Conservation (phyloP, 2,888 invertebrate genomes). For the Gonocerus acuteangulatus region DNA sequence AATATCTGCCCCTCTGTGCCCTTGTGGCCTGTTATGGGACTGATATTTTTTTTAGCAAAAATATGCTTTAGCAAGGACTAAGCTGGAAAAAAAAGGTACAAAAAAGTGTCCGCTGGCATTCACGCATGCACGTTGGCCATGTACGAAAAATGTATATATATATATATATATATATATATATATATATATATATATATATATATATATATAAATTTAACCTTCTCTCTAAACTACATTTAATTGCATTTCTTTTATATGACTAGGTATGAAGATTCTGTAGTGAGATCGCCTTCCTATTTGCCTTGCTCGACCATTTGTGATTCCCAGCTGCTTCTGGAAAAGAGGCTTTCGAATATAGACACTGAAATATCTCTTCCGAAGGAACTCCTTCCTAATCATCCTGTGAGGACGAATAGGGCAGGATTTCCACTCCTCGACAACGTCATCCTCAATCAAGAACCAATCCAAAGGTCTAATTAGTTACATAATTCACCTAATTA, state of each 20-base stretch:
- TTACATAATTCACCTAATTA: neutral
- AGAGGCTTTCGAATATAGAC: slow-evolving; percentile 62
- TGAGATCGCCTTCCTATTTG: slow-evolving; percentile 66
- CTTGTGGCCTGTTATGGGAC: too few relatives aligned
- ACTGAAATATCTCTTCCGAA: slow-evolving; percentile 75
- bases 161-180: too few relatives aligned
- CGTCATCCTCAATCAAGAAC: slow-evolving; percentile 62
- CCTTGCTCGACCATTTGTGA: slow-evolving; percentile 60
- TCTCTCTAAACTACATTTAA: too few relatives aligned
- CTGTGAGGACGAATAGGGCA: slow-evolving; percentile 61
- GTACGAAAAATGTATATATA: too few relatives aligned
- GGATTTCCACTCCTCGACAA: slow-evolving; percentile 80
- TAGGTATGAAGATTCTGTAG: slow-evolving; percentile 62
- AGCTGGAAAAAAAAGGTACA: too few relatives aligned
- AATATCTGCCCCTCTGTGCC: too few relatives aligned
- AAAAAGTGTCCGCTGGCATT: too few relatives aligned
- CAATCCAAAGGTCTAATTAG: slow-evolving; percentile 29
- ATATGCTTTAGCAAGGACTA: too few relatives aligned
- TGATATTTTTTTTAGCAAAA: too few relatives aligned
- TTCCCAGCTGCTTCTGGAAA: slow-evolving; percentile 55
- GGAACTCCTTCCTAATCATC: slow-evolving; percentile 61
- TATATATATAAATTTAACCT: too few relatives aligned
- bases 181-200: too few relatives aligned
- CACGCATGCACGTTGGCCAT: too few relatives aligned
- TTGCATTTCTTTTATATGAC: slow-evolving; percentile 45